Percentiles rank a stretch among this genome's conserved stretches.
Evolutionary conservation across 1,140 invertebrate genomes (phyloP).

Genomic region (Homarus americanus): DNA sequence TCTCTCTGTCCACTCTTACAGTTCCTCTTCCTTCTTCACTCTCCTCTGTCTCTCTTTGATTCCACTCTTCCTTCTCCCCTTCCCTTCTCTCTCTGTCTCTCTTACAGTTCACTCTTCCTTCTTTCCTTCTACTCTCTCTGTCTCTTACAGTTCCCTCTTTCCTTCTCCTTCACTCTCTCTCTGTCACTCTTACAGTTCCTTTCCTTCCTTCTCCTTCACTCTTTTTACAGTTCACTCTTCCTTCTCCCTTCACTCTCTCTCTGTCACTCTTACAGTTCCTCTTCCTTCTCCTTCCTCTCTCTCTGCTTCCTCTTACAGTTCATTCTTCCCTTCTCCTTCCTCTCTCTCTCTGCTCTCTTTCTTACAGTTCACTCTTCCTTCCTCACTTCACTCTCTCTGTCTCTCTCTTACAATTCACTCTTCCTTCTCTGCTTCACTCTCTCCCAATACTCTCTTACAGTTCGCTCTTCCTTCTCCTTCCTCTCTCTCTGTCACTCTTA

Average conservation of each 20-base stretch:
- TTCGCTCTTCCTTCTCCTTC: no score
- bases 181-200: background rate
- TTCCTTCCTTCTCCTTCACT: background rate
- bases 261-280: no score
- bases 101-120: background rate
- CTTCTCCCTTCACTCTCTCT: no score
- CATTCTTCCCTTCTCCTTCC: background rate
- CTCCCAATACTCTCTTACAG: no score
- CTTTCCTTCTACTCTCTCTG: no score
- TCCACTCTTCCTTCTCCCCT: background rate
- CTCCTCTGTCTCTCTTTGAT: background rate
- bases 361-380: background rate
- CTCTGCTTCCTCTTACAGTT: background rate
- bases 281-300: background rate
- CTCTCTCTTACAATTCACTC: no score
- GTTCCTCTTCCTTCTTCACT: no score
- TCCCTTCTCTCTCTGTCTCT: background rate
- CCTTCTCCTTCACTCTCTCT: background rate
- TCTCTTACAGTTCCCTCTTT: conserved; percentile 11
- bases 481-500: no score
- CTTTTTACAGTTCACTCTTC: no score
- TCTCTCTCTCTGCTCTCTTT: background rate
- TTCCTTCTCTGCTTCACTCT: no score
- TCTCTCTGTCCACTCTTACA: no score
- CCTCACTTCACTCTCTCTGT: background rate